Evolutionary conservation across 2,113 vertebrate genomes (phyloP).

Genomic region (Lucifuga dentata): DNA sequence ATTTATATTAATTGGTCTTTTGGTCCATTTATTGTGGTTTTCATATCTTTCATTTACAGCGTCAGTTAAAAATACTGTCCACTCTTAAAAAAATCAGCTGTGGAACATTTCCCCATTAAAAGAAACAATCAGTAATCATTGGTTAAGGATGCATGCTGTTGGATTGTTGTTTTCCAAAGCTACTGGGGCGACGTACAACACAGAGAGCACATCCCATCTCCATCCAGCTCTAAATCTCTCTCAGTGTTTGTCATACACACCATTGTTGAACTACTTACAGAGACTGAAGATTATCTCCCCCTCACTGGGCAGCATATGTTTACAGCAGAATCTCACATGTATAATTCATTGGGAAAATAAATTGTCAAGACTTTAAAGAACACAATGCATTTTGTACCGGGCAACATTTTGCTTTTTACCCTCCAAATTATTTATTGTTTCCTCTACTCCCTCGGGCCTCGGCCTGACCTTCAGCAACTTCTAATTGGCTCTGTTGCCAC

Average conservation of each 20-base stretch:
- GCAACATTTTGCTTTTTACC: conserved; percentile 87
- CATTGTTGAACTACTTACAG: conserved; percentile 81
- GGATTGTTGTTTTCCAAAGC: conserved; percentile 71
- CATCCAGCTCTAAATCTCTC: conserved; percentile 79
- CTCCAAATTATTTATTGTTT: conserved; percentile 89
- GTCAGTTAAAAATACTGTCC: conserved; percentile 19
- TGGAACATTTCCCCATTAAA: conserved; percentile 39
- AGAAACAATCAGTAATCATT: conserved; percentile 62
- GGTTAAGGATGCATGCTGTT: conserved; percentile 54
- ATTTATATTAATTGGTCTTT: background rate
- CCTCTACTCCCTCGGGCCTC: conserved; percentile 74
- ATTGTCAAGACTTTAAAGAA: conserved; percentile 85
- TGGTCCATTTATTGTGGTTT: background rate
- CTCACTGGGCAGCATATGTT: conserved; percentile 82
- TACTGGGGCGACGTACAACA: conserved; percentile 68
- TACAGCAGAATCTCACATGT: conserved; percentile 78
- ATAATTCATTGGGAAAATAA: conserved; percentile 89
- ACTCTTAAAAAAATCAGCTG: conserved; percentile 27
- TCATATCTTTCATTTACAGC: conserved; percentile 4
- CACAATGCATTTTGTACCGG: conserved; percentile 87
- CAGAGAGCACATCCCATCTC: conserved; percentile 75
- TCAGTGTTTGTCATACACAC: conserved; percentile 85
- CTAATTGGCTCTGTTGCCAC: conserved; percentile 77
- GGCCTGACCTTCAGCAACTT: conserved; percentile 83
- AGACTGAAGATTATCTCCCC: conserved; percentile 84